Conservation (phyloP, 2,888 invertebrate species). For the Drepanosiphum platanoidis region DNA sequence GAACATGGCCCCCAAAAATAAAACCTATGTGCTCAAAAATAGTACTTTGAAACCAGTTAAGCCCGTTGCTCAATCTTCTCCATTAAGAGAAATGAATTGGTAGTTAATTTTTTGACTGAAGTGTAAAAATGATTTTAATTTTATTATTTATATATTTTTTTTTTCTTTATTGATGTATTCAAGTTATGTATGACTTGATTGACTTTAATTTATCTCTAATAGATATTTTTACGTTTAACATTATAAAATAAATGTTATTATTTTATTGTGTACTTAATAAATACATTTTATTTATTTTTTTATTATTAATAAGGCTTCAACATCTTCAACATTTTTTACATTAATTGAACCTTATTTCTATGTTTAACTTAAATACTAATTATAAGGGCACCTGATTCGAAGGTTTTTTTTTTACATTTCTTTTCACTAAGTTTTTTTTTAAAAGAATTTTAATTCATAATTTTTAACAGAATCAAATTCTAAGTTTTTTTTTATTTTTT, state of each 20-base stretch:
- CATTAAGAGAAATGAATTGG: slow-evolving; percentile 56
- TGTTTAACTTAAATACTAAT: no score
- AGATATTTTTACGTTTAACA: slow-evolving; percentile 7
- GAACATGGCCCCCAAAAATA: slow-evolving; percentile 47
- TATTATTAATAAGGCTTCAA: no score
- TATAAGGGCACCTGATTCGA: no score
- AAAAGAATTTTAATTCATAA: no score
- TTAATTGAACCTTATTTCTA: no score
- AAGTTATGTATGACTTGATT: background rate
- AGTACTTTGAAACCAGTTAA: slow-evolving; percentile 41
- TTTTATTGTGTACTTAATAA: no score
- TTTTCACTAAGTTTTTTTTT: no score
- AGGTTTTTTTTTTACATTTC: no score
- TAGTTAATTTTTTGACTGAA: background rate
- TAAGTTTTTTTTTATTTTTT: no score
- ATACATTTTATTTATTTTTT: no score
- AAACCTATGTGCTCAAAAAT: slow-evolving; percentile 54
- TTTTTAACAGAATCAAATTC: no score
- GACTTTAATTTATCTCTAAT: slow-evolving; percentile 1
- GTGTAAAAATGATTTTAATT: background rate
- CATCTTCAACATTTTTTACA: no score
- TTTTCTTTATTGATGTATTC: background rate
- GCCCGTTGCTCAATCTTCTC: slow-evolving; percentile 57
- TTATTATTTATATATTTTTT: slow-evolving; percentile 7
- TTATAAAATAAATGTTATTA: background rate